Evolutionary conservation across 2,888 invertebrate species (phyloP), one percentile per base, ranked within the genome.

Genomic region (Hypomecis punctinalis): DNA sequence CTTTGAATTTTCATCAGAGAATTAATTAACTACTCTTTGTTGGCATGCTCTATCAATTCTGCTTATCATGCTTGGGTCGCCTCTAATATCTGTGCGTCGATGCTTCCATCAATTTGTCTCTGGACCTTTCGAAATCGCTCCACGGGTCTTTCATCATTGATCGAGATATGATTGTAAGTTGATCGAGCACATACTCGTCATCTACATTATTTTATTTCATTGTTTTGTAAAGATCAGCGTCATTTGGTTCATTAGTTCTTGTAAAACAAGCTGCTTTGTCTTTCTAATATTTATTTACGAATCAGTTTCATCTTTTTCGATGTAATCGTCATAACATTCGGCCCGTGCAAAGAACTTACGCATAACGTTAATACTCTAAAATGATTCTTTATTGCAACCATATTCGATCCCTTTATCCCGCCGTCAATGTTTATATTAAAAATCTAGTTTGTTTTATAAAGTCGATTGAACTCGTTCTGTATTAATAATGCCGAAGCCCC

Each of bases 21-120:
- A 89, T 88, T 90, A 91, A 91, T 91, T 91, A 87, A 81, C 79
- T 78, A 87, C 86, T 87, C 89, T 83, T 90, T 89, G 90, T 90
- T 84, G 76, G 81, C 81, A 78, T 78, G 80, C 78, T 90, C 86
- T 78, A 89, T 90, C 89, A 88, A 86, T 84, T 85, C 82, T 78
- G 87, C 85, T 90, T 89, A 90, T 91, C 91, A 91, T 82, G 83
- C 77, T 78, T 68, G 74, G 75, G 77, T 71, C 66, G 72, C 77
- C 72, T 78, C 76, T 78, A 80, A 77, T 82, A 72, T 71, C 76
- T 74, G 72, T 75, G 69, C 74, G 77, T 77, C 75, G 71, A 80
- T 81, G 82, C 83, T 82, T 79, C 83, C 82, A 84, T 87, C 86
- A 85, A 88, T 89, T 85, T 86, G 85, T 86, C 85, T 88, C 82